Base-by-base conservation (phyloP, 2,888 invertebrate genomes). In the Cataglyphis livida region DNA sequence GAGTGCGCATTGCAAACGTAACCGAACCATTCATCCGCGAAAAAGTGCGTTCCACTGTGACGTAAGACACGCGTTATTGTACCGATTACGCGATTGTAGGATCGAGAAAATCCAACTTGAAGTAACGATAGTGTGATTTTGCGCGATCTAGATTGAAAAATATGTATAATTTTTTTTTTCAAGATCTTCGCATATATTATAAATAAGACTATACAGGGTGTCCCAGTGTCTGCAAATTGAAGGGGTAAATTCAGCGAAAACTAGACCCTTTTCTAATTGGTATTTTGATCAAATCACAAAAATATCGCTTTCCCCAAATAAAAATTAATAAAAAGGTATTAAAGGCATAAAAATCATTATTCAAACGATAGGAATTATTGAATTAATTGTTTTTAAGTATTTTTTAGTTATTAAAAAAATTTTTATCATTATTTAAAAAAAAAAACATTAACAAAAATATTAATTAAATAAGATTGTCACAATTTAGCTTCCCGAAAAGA, bases 21-120 rank as follows among this genome's bases (percentile, higher is more conserved):
- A 79, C 71, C 71, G 35, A 48, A 79, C 71, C 71, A 32, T 70
- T 79, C 71, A 79, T 44, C 59, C 78, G 78, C 70, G 70, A 78
- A 78, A 78, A 78, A 78, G 44, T 78, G 76, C 76, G 7, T 78
- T 44, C 71, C 71, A 44, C 70, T 18, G 44, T 78, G 78, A 78
- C 78, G 78, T 70, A 70, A 78, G 78, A 57, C 44, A 32, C 68
- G 70, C 78, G 57, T 78, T 38, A 70, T 59, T 32, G 44, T 59
- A 32, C 10, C 64, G 57, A 57, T 66, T 21, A 15, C 3, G 48
- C 48, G 54, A 68, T 70, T 44, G 44, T 21, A 70, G 65, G 54
- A 75, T 65, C 65, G 65, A 74, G 57, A 57, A 57, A 68, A 21
- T 44, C 28, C 15, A 54, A 68, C 15, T 35, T 65, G n/a, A 28